Evolutionary conservation across 2,888 invertebrate genomes (phyloP).

Genomic region (Drosophila tanythrix): DNA sequence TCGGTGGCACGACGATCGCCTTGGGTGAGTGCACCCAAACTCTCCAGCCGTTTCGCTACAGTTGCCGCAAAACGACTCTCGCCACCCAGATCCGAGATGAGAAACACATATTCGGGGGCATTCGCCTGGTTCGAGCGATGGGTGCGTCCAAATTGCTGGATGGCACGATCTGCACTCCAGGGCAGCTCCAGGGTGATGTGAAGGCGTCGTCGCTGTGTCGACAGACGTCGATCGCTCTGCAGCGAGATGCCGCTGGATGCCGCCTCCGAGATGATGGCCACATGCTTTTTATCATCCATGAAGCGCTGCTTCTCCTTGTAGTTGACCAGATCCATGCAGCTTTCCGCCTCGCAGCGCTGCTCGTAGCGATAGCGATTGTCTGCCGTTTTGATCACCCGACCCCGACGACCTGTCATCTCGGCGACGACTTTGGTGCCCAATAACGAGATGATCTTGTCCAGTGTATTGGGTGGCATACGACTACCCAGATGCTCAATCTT

Average conservation of each 20-base stretch:
- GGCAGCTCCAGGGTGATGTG: constrained; percentile 99
- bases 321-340: constrained; percentile 97
- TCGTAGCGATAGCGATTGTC: constrained; percentile 97
- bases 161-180: constrained; percentile 99
- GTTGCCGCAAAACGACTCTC: constrained; percentile 98
- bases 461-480: constrained; percentile 96
- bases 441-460: constrained; percentile 99
- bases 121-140: constrained; percentile 99
- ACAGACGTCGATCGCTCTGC: constrained; percentile 96
- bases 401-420: constrained; percentile 99
- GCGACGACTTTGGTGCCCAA: constrained; percentile 99
- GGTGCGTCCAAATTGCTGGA: constrained; percentile 99
- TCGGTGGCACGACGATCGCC: constrained; percentile 98
- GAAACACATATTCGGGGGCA: constrained; percentile 99
- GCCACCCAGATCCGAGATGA: constrained; percentile 99
- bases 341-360: constrained; percentile 96
- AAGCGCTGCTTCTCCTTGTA: constrained; percentile 95
- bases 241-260: constrained; percentile 99
- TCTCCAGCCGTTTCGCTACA: constrained; percentile 97
- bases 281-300: constrained; percentile 98
- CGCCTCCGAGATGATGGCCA: constrained; percentile 99
- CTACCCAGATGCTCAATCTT: constrained; percentile 94
- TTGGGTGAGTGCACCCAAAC: constrained; percentile 96
- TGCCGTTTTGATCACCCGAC: constrained; percentile 94
- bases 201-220: constrained; percentile 96